phyloP scores from a whole-genome alignment of 2,888 invertebrate species.

The Branchellion lobata region DNA sequence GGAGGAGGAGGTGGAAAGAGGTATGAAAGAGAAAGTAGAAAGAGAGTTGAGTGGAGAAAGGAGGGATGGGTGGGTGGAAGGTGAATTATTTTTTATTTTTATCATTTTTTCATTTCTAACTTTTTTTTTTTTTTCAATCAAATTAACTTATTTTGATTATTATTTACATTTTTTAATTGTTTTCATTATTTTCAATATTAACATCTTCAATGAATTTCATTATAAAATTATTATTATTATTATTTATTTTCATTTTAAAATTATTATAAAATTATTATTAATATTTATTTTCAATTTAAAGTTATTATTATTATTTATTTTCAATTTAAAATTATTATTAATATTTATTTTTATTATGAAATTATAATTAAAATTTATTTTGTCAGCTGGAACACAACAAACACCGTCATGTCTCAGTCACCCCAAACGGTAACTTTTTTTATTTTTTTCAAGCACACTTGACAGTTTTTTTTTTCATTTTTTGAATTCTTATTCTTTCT shows the following conservation, averaged over 20 bases:
- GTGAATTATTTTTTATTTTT: neutral
- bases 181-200: no score
- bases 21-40: no score
- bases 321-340: neutral
- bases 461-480: no score
- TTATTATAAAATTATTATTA: neutral
- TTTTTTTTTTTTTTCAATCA: neutral
- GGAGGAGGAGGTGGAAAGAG: no score
- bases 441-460: no score
- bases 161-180: no score
- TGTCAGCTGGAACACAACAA: neutral
- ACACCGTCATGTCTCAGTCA: neutral
- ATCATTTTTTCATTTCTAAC: neutral
- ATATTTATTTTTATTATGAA: neutral
- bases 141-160: neutral
- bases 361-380: neutral
- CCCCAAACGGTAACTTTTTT: neutral
- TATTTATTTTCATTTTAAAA: no score
- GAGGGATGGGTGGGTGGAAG: slow-evolving; percentile 11
- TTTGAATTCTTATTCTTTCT: no score
- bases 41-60: no score
- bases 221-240: no score
- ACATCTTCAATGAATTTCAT: no score
- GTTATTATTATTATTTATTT: neutral
- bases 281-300: neutral